Base-by-base conservation (phyloP, 2,888 invertebrate genomes). In the Brenthis daphne region DNA sequence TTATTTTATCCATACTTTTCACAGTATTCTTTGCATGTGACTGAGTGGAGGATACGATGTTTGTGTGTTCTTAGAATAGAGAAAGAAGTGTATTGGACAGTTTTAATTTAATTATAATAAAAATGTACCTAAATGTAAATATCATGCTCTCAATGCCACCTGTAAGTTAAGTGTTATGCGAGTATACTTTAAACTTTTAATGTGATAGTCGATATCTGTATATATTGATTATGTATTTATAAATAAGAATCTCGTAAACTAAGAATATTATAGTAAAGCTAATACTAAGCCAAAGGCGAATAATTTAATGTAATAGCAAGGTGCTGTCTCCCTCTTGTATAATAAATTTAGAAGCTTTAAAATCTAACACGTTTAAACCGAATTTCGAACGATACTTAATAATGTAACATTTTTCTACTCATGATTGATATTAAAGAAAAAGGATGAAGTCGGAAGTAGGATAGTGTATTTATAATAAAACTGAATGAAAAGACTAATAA, bases 261-360 rank as follows among this genome's bases (percentile, higher is more conserved):
- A 73, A 74, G 71, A 57, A 70, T 75, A 73, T 77, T 76, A 66
- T 76, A 75, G 72, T 73, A 77, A 76, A 77, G 51, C 33, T 61
- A 80, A 83, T 84, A 83, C 81, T 88, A 83, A 89, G 90, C 90
- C 90, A 89, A 90, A 91, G 91, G 90, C 90, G 85, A 83, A 82
- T 80, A 81, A 75, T 77, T 80, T 84, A 83, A 84, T 88, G 84
- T 87, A 81, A 80, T 81, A 82, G 83, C 80, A 84, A 88, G 90
- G 90, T 92, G 90, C 89, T 92, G 88, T 85, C 81, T 79, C 79
- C 81, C 76, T 82, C 69, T 84, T 83, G 79, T 85, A 80, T 80
- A 82, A 82, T 69, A 71, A 55, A 77, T 85, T 83, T 82, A 83
- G 82, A 84, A 87, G 88, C 86, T 87, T 89, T 88, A 90, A 87